phyloP scores from a whole-genome alignment of 2,113 vertebrate genomes.

The Ailuropoda melanoleuca region DNA sequence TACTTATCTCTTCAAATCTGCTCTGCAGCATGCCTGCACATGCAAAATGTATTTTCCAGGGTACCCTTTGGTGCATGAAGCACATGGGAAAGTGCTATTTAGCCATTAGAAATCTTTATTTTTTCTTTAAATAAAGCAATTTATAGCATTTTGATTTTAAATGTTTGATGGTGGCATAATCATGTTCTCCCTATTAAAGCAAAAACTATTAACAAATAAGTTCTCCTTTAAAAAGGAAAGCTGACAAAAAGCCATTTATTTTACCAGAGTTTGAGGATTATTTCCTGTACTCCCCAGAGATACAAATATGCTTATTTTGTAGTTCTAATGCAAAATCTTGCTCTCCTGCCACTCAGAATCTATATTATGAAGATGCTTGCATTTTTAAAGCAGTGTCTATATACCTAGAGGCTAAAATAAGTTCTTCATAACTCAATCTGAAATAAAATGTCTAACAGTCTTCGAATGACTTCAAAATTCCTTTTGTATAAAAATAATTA shows the following conservation, averaged over 20 bases:
- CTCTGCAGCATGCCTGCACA: neutral
- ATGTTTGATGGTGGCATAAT: neutral
- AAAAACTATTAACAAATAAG: neutral
- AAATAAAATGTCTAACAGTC: slow-evolving; percentile 43
- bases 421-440: neutral
- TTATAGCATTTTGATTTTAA: neutral
- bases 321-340: slow-evolving; percentile 40
- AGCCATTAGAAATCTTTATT: neutral
- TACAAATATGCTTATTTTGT: slow-evolving; percentile 38
- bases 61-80: neutral
- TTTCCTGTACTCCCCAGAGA: neutral
- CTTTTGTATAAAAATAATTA: slow-evolving; percentile 23
- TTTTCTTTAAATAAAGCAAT: neutral
- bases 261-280: neutral
- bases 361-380: neutral
- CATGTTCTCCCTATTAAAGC: neutral
- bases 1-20: neutral
- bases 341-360: neutral
- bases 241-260: neutral
- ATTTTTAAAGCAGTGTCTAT: slow-evolving; percentile 37
- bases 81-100: neutral
- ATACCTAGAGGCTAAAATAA: neutral
- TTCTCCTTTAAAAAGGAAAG: slow-evolving; percentile 35
- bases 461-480: slow-evolving; percentile 37
- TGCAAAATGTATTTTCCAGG: neutral